Base-by-base conservation (phyloP, 1,140 invertebrate genomes). In the Zaprionus gabonicus region DNA sequence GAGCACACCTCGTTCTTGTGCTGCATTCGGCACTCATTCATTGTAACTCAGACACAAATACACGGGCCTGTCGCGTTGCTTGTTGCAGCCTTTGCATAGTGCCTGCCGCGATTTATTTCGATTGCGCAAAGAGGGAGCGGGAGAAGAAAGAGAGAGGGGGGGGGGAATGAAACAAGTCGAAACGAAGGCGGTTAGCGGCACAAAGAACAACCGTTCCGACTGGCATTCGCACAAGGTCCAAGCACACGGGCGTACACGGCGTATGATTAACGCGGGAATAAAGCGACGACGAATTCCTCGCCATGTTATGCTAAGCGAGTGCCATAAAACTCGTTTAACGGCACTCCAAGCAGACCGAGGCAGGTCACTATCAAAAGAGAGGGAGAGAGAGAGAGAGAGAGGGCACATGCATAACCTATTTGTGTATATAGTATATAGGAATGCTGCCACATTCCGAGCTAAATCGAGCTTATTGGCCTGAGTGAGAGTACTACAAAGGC, bases 181-280 rank as follows among this genome's bases (percentile, higher is more conserved):
- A 17, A 17, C n/a, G 41, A 17, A 46, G 41, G 6, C n/a, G 41
- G n/a, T 7, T 17, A 46, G 9, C 41, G 17, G 9, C 7, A 2
- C 41, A 9, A 46, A 10, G 41, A 46, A 46, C 41, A 46, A 46
- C 41, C 9, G n/a, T n/a, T 15, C 38, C n/a, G 15, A 15, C 38
- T n/a, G 38, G 38, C 15, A 41, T 2, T 41, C 41, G 41, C 6
- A 17, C 41, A 17, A 46, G n/a, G 41, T 46, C 41, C 41, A 46
- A 46, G 41, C 41, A 46, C n/a, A 46, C 41, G 41, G 41, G 41
- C 41, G n/a, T 17, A 46, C 41, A 46, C 41, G 41, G 41, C 41
- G 41, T 46, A 46, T 46, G 41, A 46, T 46, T 46, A 46, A 46
- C 41, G n/a, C 41, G 41, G 41, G n/a, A 46, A 46, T 46, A 46